These are phyloP conservation scores for Cylloceria caligata DNA, from an alignment of 2,888 invertebrate genomes.

Conservation along the genomic window DNA sequence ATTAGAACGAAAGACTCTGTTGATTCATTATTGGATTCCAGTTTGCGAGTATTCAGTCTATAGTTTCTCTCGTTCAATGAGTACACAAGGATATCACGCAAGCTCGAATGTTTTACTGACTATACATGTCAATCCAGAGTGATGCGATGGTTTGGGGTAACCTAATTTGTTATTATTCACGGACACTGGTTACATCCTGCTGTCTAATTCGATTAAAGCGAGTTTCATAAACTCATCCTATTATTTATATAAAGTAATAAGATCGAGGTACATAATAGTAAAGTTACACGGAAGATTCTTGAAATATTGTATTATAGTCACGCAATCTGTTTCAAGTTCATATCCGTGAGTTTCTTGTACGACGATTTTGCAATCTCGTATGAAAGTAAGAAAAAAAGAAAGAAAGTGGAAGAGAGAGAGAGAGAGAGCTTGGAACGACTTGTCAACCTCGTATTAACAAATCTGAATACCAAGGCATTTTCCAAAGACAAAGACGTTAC, in stretches of 20 bases:
- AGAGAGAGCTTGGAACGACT: neutral
- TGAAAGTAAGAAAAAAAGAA: neutral
- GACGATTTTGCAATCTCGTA: constrained; percentile 1
- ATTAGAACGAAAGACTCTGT: too few species aligned
- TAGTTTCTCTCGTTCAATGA: neutral
- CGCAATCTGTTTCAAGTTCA: constrained; percentile 15
- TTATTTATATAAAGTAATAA: constrained; percentile 8
- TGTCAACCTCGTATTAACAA: neutral
- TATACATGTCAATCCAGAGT: neutral
- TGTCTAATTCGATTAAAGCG: neutral
- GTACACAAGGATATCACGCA: neutral
- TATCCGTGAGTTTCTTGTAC: neutral
- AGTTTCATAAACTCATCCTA: neutral
- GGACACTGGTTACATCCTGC: neutral
- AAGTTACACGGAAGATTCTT: neutral
- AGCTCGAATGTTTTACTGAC: neutral
- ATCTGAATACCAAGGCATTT: neutral
- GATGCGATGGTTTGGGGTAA: neutral
- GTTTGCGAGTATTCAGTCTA: neutral
- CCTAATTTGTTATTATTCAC: constrained; percentile 28
- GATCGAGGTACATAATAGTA: too few species aligned
- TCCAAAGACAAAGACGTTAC: neutral
- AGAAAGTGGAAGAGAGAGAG: neutral
- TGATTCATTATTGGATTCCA: constrained; percentile 10
- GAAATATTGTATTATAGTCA: neutral